These are phyloP conservation scores for Troilus luridus DNA, from an alignment of 2,888 invertebrate species.

Conservation along the genomic window DNA sequence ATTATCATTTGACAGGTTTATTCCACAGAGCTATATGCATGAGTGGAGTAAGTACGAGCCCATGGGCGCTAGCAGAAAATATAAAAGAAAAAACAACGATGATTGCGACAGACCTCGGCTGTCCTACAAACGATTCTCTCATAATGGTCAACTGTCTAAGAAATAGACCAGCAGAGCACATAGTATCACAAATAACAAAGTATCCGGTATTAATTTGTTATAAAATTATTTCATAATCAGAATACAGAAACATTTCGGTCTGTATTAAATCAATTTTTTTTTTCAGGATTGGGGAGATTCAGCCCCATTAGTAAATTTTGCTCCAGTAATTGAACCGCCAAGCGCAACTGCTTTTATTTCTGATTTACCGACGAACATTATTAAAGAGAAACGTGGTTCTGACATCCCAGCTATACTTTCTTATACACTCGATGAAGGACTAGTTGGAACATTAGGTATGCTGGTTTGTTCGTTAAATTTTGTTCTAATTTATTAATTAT, in stretches of 20 bases:
- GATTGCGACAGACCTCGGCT: conserved; percentile 77
- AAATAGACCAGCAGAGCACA: conserved; percentile 74
- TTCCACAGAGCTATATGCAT: conserved; percentile 78
- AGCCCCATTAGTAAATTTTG: neutral
- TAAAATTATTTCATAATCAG: no score
- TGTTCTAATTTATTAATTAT: neutral
- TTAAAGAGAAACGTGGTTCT: conserved; percentile 23
- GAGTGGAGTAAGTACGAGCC: conserved; percentile 79
- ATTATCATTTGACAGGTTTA: conserved; percentile 67
- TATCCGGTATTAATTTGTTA: conserved; percentile 71
- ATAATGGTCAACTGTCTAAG: conserved; percentile 78
- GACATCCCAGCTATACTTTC: neutral
- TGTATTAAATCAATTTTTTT: neutral
- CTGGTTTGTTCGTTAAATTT: neutral
- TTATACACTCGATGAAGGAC: neutral
- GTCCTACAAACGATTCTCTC: conserved; percentile 72
- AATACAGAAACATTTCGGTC: neutral
- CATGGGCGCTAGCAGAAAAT: conserved; percentile 75
- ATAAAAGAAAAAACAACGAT: conserved; percentile 75
- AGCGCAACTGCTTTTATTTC: conserved; percentile 6
- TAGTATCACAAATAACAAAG: conserved; percentile 71
- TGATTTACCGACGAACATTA: neutral
- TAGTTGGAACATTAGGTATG: neutral
- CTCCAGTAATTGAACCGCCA: neutral
- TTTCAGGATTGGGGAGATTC: neutral